A percentile compares a stretch with the other conserved stretches of the same genome.
These are phyloP conservation scores for Chloropsis hardwickii DNA, from an alignment of 2,113 vertebrate species.

Conservation along the genomic window DNA sequence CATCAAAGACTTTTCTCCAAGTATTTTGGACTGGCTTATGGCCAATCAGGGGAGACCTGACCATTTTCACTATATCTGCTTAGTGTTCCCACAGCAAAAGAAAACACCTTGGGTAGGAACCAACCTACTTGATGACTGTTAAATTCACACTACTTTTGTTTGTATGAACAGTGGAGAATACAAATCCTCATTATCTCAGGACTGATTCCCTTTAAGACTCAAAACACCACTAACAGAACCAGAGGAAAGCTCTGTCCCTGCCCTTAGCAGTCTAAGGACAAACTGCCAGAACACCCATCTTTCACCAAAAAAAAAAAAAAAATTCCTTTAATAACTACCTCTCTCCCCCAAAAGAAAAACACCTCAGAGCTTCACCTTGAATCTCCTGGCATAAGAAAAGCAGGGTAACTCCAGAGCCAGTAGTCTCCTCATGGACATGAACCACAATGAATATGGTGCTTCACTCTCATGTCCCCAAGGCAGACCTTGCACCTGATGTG, in stretches of 20 bases:
- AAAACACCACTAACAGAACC: not conserved
- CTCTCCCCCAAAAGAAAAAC: not conserved
- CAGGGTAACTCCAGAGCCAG: not conserved
- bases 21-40: not conserved
- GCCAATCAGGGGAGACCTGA: not conserved
- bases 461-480: not conserved
- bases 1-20: constrained; percentile 27
- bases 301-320: not conserved
- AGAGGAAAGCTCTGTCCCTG: not conserved
- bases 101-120: not conserved
- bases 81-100: not conserved
- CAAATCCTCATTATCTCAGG: not conserved
- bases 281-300: not conserved
- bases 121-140: not conserved
- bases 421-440: not conserved
- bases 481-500: not conserved
- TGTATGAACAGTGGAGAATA: not conserved
- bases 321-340: not conserved
- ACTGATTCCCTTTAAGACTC: not conserved
- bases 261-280: not conserved
- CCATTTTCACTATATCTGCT: not conserved
- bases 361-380: not conserved
- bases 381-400: not conserved
- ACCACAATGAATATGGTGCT: not conserved
- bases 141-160: not conserved